These are phyloP conservation scores for Listronotus oregonensis DNA, from an alignment of 1,140 invertebrate species.

Conservation along the genomic window DNA sequence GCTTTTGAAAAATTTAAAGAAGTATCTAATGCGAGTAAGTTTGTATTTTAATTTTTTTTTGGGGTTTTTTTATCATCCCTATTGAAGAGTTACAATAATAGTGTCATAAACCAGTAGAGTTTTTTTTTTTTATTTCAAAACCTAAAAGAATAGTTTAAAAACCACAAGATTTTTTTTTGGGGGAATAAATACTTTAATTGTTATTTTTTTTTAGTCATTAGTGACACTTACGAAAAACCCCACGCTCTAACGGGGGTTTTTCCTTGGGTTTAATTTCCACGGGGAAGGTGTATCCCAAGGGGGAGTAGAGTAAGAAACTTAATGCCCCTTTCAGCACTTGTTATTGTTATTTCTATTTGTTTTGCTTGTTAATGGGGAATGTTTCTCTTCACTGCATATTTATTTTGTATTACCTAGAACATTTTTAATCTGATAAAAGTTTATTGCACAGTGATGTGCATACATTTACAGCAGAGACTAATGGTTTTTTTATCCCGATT, in stretches of 20 bases:
- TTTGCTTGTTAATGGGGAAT: too few relatives aligned
- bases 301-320: slow-evolving; percentile 56
- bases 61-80: too few relatives aligned
- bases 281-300: slow-evolving; percentile 55
- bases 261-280: slow-evolving; percentile 66
- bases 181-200: too few relatives aligned
- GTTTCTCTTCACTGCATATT: neutral
- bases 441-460: neutral
- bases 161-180: too few relatives aligned
- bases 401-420: neutral
- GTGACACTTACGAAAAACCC: slow-evolving; percentile 70
- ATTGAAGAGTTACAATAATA: too few relatives aligned
- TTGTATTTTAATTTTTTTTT: too few relatives aligned
- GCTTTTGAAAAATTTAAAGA: slow-evolving; percentile 78
- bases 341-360: too few relatives aligned
- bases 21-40: slow-evolving; percentile 67
- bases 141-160: too few relatives aligned
- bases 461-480: too few relatives aligned
- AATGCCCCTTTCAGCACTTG: too few relatives aligned
- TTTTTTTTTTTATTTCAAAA: slow-evolving; percentile 6
- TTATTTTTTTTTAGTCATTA: slow-evolving; percentile 57
- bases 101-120: neutral
- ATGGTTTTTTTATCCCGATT: too few relatives aligned
- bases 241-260: slow-evolving; percentile 72
- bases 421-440: neutral